Evolutionary conservation across 1,140 invertebrate species (phyloP).

Genomic region (Babylonia areolata): DNA sequence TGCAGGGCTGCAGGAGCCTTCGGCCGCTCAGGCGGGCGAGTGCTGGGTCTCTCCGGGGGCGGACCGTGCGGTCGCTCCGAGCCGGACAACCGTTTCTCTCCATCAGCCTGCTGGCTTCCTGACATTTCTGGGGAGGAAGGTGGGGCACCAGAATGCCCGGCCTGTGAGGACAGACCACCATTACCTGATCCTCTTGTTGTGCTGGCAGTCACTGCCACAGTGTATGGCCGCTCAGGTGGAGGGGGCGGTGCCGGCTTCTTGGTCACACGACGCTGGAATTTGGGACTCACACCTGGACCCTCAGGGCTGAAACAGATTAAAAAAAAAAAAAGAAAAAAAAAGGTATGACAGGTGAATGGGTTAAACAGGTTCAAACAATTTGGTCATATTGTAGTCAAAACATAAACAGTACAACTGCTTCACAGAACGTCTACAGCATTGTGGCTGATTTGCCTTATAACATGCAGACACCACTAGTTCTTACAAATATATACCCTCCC

Average conservation of each 20-base stretch:
- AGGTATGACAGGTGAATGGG: no score
- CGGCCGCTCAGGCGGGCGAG: constrained; percentile 54
- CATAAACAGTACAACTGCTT: no score
- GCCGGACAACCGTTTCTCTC: constrained; percentile 47
- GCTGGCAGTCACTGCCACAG: constrained; percentile 64
- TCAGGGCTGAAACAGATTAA: constrained; percentile 31
- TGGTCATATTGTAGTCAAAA: no score
- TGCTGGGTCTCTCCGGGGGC: constrained; percentile 42
- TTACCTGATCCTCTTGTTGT: constrained; percentile 29
- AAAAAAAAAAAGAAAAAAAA: no score
- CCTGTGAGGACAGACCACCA: constrained; percentile 42
- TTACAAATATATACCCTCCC: no score
- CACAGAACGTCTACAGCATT: no score
- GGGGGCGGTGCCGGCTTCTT: constrained; percentile 69
- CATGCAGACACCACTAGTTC: no score
- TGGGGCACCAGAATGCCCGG: constrained; percentile 60
- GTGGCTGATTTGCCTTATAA: no score
- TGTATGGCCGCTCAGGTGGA: constrained; percentile 63
- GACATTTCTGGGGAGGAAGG: constrained; percentile 46
- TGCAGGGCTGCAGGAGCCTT: constrained; percentile 44
- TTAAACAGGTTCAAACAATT: no score
- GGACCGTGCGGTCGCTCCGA: constrained; percentile 47
- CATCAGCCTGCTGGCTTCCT: constrained; percentile 6
- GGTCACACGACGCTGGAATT: constrained; percentile 53
- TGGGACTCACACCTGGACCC: constrained; percentile 44